Percentiles rank a stretch among this genome's conserved stretches.
phyloP scores from a whole-genome alignment of 2,113 vertebrate genomes.

The Larimichthys polyactis region DNA sequence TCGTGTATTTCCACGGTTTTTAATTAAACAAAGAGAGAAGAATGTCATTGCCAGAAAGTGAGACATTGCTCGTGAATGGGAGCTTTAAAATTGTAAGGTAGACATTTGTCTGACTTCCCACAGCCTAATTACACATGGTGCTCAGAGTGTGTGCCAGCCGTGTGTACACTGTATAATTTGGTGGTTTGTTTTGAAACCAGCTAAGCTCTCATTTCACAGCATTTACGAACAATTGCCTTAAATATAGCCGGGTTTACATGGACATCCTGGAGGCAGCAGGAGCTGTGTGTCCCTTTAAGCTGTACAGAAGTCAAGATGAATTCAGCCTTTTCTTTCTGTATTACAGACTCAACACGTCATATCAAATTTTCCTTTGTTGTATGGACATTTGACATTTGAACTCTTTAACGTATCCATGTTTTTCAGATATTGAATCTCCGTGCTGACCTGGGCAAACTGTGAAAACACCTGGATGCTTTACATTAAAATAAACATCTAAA shows the following conservation, averaged over 20 bases:
- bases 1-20: too few relatives aligned
- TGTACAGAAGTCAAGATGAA: not conserved
- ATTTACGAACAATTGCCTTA: not conserved
- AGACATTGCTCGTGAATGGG: not conserved
- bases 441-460: not conserved
- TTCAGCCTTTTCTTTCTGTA: too few relatives aligned
- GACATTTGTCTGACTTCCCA: not conserved
- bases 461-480: not conserved
- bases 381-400: too few relatives aligned
- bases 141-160: not conserved
- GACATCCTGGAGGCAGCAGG: not conserved
- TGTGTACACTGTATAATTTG: conserved; percentile 2
- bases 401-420: too few relatives aligned
- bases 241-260: not conserved
- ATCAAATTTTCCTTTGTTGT: too few relatives aligned
- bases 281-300: not conserved
- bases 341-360: not conserved
- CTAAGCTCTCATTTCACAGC: not conserved
- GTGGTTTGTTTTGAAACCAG: not conserved
- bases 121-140: not conserved
- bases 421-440: not conserved
- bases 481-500: too few relatives aligned
- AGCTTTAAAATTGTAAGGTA: not conserved
- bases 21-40: not conserved
- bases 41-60: not conserved